Evolutionary conservation across 2,113 vertebrate genomes (phyloP).

Genomic region (Daphoenositta chrysoptera): DNA sequence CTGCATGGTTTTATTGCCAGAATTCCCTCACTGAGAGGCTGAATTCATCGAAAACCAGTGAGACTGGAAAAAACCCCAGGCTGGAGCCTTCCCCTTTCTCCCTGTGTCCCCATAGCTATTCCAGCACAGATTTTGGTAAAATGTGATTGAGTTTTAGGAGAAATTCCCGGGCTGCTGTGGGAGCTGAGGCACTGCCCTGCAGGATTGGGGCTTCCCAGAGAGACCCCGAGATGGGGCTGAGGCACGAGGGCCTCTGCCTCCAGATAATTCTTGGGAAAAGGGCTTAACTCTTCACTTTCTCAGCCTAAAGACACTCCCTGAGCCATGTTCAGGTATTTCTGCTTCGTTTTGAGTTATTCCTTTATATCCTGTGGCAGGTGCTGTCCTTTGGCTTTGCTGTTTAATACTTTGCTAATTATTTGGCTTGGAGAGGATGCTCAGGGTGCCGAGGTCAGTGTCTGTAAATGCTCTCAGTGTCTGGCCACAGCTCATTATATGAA

Average conservation of each 20-base stretch:
- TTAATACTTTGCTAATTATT: not conserved
- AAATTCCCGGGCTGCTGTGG: not conserved
- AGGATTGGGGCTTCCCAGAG: not conserved
- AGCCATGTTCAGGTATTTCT: not conserved
- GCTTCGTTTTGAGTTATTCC: not conserved
- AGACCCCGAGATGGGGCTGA: accelerated
- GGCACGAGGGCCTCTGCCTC: not conserved
- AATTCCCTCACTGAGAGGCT: not conserved
- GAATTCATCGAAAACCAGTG: not conserved
- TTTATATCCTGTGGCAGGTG: not conserved
- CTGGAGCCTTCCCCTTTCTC: not conserved
- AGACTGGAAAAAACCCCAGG: not conserved
- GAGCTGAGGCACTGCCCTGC: not conserved
- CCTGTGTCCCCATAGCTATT: not conserved
- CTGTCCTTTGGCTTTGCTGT: not conserved
- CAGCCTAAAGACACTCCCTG: not conserved
- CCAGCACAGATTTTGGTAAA: not conserved
- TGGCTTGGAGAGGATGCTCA: not conserved
- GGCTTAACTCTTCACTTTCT: not conserved
- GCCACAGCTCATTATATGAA: not conserved
- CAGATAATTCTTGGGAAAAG: not conserved
- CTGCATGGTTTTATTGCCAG: not conserved
- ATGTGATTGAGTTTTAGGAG: not conserved
- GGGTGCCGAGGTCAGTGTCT: not conserved
- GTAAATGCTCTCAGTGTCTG: accelerated